A percentile compares a stretch with the other conserved stretches of the same genome.
Conservation (phyloP, 2,888 invertebrate genomes). For the Linnaemya tessellans region DNA sequence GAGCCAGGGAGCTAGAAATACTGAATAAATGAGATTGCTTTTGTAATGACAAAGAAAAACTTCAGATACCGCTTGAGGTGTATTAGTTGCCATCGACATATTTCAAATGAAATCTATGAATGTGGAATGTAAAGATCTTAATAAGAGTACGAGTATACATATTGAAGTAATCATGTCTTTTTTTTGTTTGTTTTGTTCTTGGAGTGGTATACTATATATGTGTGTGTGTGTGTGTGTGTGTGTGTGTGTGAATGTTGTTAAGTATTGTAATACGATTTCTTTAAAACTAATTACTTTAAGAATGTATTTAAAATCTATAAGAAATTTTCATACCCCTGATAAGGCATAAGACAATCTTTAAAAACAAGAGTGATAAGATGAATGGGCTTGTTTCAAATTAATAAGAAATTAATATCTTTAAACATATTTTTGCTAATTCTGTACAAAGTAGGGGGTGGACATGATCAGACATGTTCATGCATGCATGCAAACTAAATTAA, state of each 20-base stretch:
- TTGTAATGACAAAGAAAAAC: constrained; percentile 56
- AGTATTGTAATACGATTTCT: background rate
- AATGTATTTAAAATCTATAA: background rate
- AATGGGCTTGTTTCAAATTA: no score
- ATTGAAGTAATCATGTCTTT: constrained; percentile 33
- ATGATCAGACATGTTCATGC: no score
- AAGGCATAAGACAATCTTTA: background rate
- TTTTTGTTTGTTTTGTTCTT: no score
- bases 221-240: no score
- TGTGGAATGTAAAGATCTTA: constrained; percentile 35
- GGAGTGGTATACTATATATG: constrained; percentile 1
- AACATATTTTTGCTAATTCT: no score
- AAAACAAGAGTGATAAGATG: background rate
- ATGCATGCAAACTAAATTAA: no score
- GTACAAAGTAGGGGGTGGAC: no score
- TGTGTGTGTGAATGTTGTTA: constrained; percentile 8
- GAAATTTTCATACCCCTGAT: background rate
- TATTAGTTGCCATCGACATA: constrained; percentile 62
- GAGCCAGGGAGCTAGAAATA: background rate
- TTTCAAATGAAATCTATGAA: constrained; percentile 47
- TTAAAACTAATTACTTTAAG: constrained; percentile 10
- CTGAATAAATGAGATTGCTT: constrained; percentile 18
- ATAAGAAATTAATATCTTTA: no score
- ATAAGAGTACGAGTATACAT: background rate
- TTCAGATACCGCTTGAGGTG: constrained; percentile 61